Base-by-base conservation (phyloP, 1,140 invertebrate species). In the Atta cephalotes region DNA sequence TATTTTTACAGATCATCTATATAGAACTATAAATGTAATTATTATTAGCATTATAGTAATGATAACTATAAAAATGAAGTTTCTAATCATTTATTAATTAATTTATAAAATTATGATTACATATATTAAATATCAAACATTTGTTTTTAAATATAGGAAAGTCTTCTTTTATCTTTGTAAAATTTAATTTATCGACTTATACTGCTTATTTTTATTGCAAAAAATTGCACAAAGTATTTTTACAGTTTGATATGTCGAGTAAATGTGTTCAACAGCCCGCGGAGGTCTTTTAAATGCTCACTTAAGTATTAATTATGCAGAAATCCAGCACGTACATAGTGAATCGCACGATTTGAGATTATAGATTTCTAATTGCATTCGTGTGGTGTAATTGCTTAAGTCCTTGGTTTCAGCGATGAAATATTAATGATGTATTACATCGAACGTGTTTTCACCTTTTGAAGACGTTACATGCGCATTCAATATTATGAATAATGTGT, bases 391-490 rank as follows among this genome's bases (percentile, higher is more conserved):
- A 80, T 80, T 80, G 49, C 63, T 28, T 58, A 56, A 39, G 63
- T 18, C 49, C 31, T 63, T 49, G 78, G 70, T 70, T 56, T 70
- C 63, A 10, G 63, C 49, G n/a, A 18, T 3, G 78, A 56, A 49
- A 80, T 70, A 79, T 80, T 80, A 80, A 80, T 80, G 78, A 80
- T 25, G 63, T 63, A 70, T 80, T 80, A 56, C 78, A 70, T 10
- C 63, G 63, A 39, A 31, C 63, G 21, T 80, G 21, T 51, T 80
- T 80, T 65, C 76, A 60, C 25, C 62, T 51, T 79, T 51, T 49
- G 63, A 80, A 70, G 49, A 70, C 78, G 78, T 80, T 63, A 53
- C 65, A 65, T 9, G 63, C 28, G 16, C 35, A 53, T 71, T 25
- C 31, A 56, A n/a, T 70, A 39, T 80, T 70, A 81, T 71, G 65